Base-by-base conservation (phyloP, 1,140 invertebrate species). In the Cherax quadricarinatus region DNA sequence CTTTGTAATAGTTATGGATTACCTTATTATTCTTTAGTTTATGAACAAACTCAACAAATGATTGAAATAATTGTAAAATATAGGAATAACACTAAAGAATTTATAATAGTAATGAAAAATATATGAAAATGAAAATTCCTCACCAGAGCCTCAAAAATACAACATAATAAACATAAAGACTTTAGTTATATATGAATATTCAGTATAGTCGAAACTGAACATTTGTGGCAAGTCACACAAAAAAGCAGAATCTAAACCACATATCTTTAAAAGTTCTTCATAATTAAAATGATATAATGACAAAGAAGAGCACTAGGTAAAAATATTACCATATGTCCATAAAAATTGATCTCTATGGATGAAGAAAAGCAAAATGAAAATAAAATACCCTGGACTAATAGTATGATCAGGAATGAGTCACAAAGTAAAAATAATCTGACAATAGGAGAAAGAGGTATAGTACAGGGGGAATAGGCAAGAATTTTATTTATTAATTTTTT, bases 381-480 rank as follows among this genome's bases (percentile, higher is more conserved):
- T 60, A 66, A 66, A 66, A 66, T 21, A 66, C 62, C 16, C 12
- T 66, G 12, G 10, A 66, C 62, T 66, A 21, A 14, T 66, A 66
- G 0, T 66, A 66, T 16, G 18, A 66, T 66, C 62, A 66, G 62
- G 18, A 66, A 66, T 66, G 62, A 66, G 62, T 66, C 62, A 66
- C 62, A 66, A 66, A 66, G 62, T 16, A 66, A 66, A 66, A 16
- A 16, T 0, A 66, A 66, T 51, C 5, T 53, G 53, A 48, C 41
- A 81, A 48, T 49, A 51, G 49, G 53, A 21, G 79, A 51, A 81
- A 81, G 79, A 81, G n/a, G 53, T 81, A 81, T 49, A 81, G 79
- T 81, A 81, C 79, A 81, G 79, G 79, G 79, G 79, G 79, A 81
- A 81, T 30, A 16, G 79, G 41, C 41, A 51, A 81, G 79, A 81